Conservation (phyloP, 2,113 vertebrate genomes). For the Etia nguti region DNA sequence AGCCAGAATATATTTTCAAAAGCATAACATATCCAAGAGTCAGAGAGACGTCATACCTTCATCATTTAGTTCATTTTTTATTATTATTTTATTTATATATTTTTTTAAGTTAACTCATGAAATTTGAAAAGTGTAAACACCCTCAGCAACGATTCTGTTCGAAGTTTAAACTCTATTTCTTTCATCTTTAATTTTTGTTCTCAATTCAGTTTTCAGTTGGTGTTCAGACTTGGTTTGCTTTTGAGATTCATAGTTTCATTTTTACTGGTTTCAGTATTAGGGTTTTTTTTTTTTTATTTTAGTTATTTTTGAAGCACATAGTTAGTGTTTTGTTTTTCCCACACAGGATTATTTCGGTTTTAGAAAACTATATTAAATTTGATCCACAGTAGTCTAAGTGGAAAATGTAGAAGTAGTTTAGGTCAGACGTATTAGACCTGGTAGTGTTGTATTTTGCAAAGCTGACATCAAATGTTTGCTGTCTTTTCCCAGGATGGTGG, state of each 20-base stretch:
- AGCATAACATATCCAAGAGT: background rate
- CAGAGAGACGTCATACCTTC: background rate
- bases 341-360: background rate
- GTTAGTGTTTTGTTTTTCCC: background rate
- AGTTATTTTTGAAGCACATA: background rate
- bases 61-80: background rate
- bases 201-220: background rate
- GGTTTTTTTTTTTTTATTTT: fast-evolving
- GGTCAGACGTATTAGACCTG: background rate
- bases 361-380: background rate
- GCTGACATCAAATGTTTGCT: background rate
- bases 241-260: background rate
- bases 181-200: background rate
- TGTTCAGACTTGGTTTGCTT: background rate
- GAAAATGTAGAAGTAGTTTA: background rate
- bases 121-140: background rate
- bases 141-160: background rate
- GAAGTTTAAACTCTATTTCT: background rate
- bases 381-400: background rate
- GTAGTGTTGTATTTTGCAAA: background rate
- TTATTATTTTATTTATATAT: background rate
- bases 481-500: constrained; percentile 84
- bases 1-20: background rate
- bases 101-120: background rate
- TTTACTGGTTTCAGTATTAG: background rate